phyloP scores from a whole-genome alignment of 2,113 vertebrate genomes.

The Silurus meridionalis region DNA sequence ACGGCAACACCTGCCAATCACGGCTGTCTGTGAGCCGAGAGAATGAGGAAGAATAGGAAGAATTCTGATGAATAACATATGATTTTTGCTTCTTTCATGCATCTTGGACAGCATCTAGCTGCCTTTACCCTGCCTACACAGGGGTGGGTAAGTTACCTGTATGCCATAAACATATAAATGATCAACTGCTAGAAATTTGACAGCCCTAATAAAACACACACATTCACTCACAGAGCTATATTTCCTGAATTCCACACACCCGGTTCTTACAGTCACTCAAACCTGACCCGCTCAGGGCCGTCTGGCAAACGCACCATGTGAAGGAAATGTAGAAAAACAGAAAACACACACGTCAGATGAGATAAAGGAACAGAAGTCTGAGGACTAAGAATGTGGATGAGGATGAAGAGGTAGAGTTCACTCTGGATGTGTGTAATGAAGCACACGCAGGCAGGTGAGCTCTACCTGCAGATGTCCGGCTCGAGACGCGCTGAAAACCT shows the following conservation, averaged over 20 bases:
- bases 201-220: constrained; percentile 16
- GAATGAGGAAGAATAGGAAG: too few species aligned
- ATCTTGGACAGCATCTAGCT: background rate
- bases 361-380: constrained; percentile 22
- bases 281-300: constrained; percentile 70
- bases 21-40: background rate
- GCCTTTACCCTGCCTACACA: background rate
- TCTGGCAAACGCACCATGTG: constrained; percentile 54
- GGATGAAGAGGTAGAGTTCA: constrained; percentile 51
- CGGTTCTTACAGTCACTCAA: constrained; percentile 76
- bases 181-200: background rate
- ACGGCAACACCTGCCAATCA: background rate
- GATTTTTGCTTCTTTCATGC: background rate
- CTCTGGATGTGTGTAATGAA: constrained; percentile 49
- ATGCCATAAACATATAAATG: too few species aligned
- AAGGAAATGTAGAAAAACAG: constrained; percentile 34
- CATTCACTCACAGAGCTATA: constrained; percentile 37
- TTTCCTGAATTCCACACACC: constrained; percentile 61
- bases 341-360: constrained; percentile 26
- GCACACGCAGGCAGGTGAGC: constrained; percentile 58
- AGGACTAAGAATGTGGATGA: constrained; percentile 26
- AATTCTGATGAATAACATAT: too few species aligned
- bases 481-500: constrained; percentile 57
- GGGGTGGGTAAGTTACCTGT: too few species aligned
- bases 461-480: constrained; percentile 69